Conservation (phyloP, 1,140 invertebrate genomes). For the Nasonia longicornis region DNA sequence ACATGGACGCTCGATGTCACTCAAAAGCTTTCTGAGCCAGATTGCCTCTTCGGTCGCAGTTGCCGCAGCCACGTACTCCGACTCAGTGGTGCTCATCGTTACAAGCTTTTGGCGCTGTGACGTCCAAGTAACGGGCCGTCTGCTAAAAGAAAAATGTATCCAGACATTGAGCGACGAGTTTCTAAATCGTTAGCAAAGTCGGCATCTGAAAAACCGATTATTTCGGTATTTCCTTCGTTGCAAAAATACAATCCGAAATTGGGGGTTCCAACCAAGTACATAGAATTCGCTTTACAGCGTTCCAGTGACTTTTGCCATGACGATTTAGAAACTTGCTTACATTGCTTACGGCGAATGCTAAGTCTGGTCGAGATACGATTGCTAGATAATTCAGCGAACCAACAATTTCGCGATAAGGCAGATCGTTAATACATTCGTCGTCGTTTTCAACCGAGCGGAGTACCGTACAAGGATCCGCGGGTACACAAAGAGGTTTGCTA, state of each 20-base stretch:
- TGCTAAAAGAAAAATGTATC: conserved; percentile 57
- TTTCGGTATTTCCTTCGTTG: neutral
- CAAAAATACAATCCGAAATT: conserved; percentile 55
- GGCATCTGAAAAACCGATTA: conserved; percentile 56
- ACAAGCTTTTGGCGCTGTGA: conserved; percentile 56
- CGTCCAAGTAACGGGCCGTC: conserved; percentile 43
- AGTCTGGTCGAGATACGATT: conserved; percentile 57
- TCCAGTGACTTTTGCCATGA: conserved; percentile 50
- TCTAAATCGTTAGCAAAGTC: conserved; percentile 61
- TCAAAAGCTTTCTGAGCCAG: conserved; percentile 54
- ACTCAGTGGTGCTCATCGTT: conserved; percentile 66
- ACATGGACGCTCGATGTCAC: conserved; percentile 46
- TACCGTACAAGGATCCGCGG: neutral
- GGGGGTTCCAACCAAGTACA: conserved; percentile 35
- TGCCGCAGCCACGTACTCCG: conserved; percentile 67
- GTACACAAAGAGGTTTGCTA: too few species aligned
- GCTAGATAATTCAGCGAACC: conserved; percentile 59
- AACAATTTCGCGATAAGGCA: conserved; percentile 52
- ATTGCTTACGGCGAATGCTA: conserved; percentile 54
- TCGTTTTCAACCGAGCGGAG: conserved; percentile 35
- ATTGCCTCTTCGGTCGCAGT: conserved; percentile 62
- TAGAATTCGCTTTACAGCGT: conserved; percentile 44
- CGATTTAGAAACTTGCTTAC: conserved; percentile 49
- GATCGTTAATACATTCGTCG: conserved; percentile 23
- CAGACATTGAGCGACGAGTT: conserved; percentile 58